Conservation (phyloP, 2,797 vertebrate genomes). For the Cirrhinus molitorella region DNA sequence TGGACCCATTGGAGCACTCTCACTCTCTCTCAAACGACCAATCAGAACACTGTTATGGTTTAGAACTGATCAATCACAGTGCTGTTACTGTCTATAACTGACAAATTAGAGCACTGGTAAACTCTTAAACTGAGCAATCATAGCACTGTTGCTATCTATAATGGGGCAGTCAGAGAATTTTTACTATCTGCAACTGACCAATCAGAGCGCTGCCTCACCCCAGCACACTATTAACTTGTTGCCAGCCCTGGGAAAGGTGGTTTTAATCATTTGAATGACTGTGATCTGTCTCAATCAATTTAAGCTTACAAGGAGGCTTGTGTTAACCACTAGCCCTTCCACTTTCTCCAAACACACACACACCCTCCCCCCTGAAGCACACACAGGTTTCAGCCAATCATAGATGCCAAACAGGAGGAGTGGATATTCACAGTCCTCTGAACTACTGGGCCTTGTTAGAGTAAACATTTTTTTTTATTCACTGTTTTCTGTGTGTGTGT, state of each 20-base stretch:
- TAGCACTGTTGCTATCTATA: neutral
- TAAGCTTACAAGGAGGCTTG: constrained; percentile 58
- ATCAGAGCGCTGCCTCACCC: constrained; percentile 10
- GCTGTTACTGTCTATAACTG: neutral
- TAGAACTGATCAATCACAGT: neutral
- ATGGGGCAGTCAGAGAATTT: neutral
- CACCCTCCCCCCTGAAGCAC: constrained; percentile 28
- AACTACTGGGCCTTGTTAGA: constrained; percentile 23
- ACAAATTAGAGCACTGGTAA: neutral
- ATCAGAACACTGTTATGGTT: neutral
- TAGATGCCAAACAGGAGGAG: constrained; percentile 26
- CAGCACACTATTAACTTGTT: constrained; percentile 71
- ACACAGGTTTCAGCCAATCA: constrained; percentile 43
- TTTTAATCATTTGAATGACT: constrained; percentile 80
- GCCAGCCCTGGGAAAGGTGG: constrained; percentile 75
- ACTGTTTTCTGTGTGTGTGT: neutral
- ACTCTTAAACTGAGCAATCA: neutral
- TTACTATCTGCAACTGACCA: constrained; percentile 18
- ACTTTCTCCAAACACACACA: neutral
- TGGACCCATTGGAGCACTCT: neutral
- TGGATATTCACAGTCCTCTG: constrained; percentile 42
- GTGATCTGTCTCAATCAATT: constrained; percentile 78
- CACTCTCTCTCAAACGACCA: no score
- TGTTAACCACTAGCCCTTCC: neutral
- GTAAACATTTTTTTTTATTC: constrained; percentile 35